These are phyloP conservation scores for Echeneis naucrates DNA, from an alignment of 2,797 vertebrate species.

Conservation along the genomic window DNA sequence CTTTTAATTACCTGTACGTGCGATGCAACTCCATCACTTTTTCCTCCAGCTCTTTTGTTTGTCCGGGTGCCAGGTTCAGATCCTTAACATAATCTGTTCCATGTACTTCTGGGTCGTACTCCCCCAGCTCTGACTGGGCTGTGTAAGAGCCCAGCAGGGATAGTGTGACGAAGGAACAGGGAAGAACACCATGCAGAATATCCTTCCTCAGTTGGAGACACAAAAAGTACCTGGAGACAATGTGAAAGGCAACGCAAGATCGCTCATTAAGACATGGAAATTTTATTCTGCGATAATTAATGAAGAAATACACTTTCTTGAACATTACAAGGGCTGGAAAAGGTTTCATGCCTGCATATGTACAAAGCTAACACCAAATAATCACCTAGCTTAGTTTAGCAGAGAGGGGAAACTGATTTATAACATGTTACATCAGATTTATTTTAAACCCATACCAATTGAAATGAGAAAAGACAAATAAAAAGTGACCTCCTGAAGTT, in stretches of 20 bases:
- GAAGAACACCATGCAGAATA: constrained; percentile 89
- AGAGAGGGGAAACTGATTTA: background rate
- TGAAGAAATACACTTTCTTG: background rate
- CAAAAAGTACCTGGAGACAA: constrained; percentile 89
- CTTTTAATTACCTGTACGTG: constrained; percentile 88
- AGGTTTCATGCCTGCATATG: background rate
- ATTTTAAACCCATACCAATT: too few relatives aligned
- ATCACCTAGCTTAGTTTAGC: background rate
- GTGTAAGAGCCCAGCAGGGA: constrained; percentile 95
- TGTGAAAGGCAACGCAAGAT: background rate
- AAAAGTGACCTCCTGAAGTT: too few relatives aligned
- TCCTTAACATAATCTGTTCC: constrained; percentile 89
- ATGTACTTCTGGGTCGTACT: constrained; percentile 93
- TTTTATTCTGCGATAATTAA: background rate
- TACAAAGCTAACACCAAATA: background rate
- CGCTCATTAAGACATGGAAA: background rate
- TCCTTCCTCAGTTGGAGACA: constrained; percentile 96
- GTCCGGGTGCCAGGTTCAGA: constrained; percentile 91
- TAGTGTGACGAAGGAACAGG: constrained; percentile 95
- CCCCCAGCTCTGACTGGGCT: constrained; percentile 95
- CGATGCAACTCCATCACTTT: constrained; percentile 96
- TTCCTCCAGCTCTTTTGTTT: constrained; percentile 94
- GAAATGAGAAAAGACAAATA: too few relatives aligned
- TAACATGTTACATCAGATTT: too few relatives aligned
- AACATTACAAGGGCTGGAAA: background rate